phyloP scores from a whole-genome alignment of 2,113 vertebrate genomes.

The Nerophis ophidion region DNA sequence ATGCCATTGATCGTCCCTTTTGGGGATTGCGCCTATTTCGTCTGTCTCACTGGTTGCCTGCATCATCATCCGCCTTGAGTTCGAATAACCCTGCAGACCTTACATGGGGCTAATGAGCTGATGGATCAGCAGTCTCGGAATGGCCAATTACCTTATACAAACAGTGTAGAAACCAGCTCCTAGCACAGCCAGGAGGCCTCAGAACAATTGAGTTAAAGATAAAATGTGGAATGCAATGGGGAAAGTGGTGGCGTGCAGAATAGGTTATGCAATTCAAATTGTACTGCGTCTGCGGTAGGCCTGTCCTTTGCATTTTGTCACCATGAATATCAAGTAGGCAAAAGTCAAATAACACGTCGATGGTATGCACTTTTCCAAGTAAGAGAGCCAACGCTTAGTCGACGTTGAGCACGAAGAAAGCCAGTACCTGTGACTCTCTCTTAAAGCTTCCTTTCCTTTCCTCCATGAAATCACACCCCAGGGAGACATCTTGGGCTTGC shows the following conservation, averaged over 20 bases:
- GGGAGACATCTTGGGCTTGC: conserved; percentile 87
- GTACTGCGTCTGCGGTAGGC: conserved; percentile 34
- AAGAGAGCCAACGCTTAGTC: conserved; percentile 10
- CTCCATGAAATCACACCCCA: conserved; percentile 88
- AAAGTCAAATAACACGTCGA: conserved; percentile 36
- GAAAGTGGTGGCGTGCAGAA: conserved; percentile 21
- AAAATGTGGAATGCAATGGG: conserved; percentile 29
- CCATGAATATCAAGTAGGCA: conserved; percentile 44
- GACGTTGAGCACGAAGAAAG: conserved; percentile 4
- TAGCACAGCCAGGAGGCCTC: conserved; percentile 27
- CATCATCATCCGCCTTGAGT: conserved; percentile 41
- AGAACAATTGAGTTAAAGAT: conserved; percentile 31
- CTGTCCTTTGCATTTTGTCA: conserved; percentile 44
- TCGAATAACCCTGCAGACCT: conserved; percentile 53
- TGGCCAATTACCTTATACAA: conserved; percentile 65
- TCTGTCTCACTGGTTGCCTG: conserved; percentile 38
- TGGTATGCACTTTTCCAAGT: conserved; percentile 24
- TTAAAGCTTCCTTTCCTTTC: conserved; percentile 81
- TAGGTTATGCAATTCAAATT: conserved; percentile 47
- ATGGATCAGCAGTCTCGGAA: conserved; percentile 61
- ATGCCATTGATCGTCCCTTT: conserved; percentile 47
- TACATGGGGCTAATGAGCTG: conserved; percentile 64
- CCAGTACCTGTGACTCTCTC: conserved; percentile 71
- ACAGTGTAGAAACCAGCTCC: conserved; percentile 43
- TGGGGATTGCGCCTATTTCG: conserved; percentile 35